These are phyloP conservation scores for Hydrozoanthus tunicans DNA, from an alignment of 64 coral and sea anemone genomes.

Conservation along the genomic window DNA sequence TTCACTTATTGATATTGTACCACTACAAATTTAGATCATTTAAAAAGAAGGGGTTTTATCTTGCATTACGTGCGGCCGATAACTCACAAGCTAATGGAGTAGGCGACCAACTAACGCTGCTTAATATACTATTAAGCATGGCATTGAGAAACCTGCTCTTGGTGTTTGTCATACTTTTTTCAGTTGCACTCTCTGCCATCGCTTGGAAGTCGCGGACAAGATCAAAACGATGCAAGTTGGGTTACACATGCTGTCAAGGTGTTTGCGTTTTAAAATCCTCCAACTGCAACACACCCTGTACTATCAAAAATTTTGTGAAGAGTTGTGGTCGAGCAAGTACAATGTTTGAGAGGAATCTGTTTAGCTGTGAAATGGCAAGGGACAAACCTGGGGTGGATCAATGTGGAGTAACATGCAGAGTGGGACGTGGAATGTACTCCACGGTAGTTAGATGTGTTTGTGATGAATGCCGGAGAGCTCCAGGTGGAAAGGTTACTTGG, in stretches of 20 bases:
- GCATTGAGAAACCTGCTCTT: neutral
- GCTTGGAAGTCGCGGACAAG: neutral
- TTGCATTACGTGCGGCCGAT: neutral
- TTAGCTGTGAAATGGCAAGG: neutral
- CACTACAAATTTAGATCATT: neutral
- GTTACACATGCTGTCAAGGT: neutral
- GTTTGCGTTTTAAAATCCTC: constrained; percentile 5
- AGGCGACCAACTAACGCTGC: neutral
- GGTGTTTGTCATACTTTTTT: neutral
- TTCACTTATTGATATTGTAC: neutral
- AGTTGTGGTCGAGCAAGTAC: constrained; percentile 6
- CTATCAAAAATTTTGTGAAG: neutral
- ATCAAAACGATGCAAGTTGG: neutral
- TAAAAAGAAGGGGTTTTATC: neutral
- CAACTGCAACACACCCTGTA: neutral
- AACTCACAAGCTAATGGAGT: neutral
- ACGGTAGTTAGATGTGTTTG: neutral
- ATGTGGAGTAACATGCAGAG: neutral
- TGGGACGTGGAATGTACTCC: neutral
- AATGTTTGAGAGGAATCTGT: neutral
- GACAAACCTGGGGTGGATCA: neutral
- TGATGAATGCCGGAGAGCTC: neutral
- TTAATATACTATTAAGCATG: neutral
- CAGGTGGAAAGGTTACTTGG: neutral
- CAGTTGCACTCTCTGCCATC: too few species aligned